Percentiles rank a stretch among this genome's conserved stretches.
Conservation (phyloP, 1,140 invertebrate genomes). For the Drosophila kurseongensis region DNA sequence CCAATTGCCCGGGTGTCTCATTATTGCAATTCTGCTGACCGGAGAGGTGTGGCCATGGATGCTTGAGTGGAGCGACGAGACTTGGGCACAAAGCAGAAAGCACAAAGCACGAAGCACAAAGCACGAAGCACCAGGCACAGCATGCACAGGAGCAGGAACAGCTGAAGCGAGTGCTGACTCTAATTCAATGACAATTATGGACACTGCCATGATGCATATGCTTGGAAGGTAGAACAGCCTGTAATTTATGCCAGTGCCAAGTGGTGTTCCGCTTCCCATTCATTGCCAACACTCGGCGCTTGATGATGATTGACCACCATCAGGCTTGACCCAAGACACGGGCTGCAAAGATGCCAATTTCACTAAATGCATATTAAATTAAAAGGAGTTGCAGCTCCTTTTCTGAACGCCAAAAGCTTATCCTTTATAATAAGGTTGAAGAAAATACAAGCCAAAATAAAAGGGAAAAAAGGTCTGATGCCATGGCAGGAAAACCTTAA, state of each 20-base stretch:
- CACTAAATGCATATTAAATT: conserved; percentile 4
- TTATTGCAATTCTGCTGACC: conserved; percentile 54
- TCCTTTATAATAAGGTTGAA: not conserved
- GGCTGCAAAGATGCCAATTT: not conserved
- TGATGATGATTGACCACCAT: conserved; percentile 30
- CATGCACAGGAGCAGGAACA: conserved; percentile 6
- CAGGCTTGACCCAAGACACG: not conserved
- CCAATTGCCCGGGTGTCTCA: conserved; percentile 48
- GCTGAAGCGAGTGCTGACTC: conserved; percentile 8
- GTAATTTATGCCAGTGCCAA: conserved; percentile 48
- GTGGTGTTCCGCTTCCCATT: conserved; percentile 35
- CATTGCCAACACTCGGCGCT: conserved; percentile 6
- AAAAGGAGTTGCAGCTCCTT: not conserved
- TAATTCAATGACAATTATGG: conserved; percentile 41
- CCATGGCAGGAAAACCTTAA: not conserved
- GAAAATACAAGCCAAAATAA: not conserved
- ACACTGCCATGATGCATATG: conserved; percentile 6
- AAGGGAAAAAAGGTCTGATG: not conserved
- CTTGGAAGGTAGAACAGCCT: not conserved
- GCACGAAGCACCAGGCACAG: not conserved
- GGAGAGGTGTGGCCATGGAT: conserved; percentile 8
- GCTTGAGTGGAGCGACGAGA: conserved; percentile 15
- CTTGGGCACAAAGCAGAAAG: conserved; percentile 19
- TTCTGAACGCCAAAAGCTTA: not conserved
- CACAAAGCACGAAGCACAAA: not conserved